Evolutionary conservation across 2,113 vertebrate species (phyloP), one percentile per base, ranked within the genome.

Genomic region (Microtus richardsoni): DNA sequence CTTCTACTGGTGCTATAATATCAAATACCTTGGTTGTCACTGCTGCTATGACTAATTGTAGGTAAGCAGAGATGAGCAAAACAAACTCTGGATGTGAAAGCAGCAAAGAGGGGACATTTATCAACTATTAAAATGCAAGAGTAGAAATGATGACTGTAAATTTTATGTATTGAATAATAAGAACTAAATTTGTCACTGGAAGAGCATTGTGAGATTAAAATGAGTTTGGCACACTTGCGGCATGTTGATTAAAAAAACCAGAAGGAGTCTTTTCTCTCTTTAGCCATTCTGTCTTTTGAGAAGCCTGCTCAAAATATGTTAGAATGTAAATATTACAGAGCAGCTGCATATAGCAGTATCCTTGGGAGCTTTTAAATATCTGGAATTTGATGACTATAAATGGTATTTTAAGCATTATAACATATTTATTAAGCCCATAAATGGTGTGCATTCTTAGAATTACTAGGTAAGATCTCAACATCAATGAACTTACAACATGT

Each of bases 381-480:
- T 95, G 70, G 5, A 88, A 26, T 44, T 64, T 80, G 62, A 28
- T 24, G 74, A 86, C 58, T 47, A 86, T 28, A 73, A 87, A 71
- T 5, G 6, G 1, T 66, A 87, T 33, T 44, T 78, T 22, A 88
- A 89, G n/a, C 13, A 74, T 79, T 7, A 82, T 1, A 33, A 12
- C 7, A 44, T 36, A 87, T 93, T 93, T 94, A 92, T 87, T 89
- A 96, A 95, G n/a, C n/a, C 44, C 49, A 54, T 9, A 96, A 44
- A 79, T 80, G 2, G 7, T 91, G 5, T 39, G 52, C 26, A 66
- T 68, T 74, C 21, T 80, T 91, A 75, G 22, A 77, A 17, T 75
- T 74, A 7, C 52, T 66, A 94, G 41, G 84, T 39, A 7, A 83
- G 36, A 58, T 24, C 68, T 0, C 41, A 73, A 87, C 22, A 36